Percentiles rank a stretch among this genome's conserved stretches.
Conservation (phyloP, 2,888 invertebrate genomes). For the Cerceris rybyensis region DNA sequence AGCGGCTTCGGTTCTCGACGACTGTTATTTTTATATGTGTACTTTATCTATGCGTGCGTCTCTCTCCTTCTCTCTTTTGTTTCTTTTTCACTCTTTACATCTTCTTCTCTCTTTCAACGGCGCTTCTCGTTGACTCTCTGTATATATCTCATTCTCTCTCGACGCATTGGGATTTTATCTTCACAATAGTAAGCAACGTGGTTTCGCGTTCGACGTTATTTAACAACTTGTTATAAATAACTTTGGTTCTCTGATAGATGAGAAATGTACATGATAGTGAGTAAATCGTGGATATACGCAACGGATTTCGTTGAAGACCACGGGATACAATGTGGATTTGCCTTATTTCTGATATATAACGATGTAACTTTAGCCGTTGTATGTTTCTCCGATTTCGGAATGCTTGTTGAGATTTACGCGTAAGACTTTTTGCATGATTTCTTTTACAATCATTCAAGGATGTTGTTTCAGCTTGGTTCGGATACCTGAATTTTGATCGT, state of each 20-base stretch:
- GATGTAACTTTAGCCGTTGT: conserved; percentile 1
- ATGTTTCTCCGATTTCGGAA: background rate
- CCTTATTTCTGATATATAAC: background rate
- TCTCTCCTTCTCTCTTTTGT: conserved; percentile 18
- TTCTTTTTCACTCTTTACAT: background rate
- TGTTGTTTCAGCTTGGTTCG: too few species aligned
- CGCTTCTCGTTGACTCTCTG: too few species aligned
- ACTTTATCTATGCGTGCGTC: background rate
- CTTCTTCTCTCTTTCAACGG: background rate
- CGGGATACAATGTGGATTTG: conserved; percentile 7
- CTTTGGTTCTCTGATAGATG: conserved; percentile 37
- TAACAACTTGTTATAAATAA: conserved; percentile 53
- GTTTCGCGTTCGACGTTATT: conserved; percentile 36
- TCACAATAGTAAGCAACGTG: background rate
- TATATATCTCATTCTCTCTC: background rate
- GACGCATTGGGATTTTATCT: background rate
- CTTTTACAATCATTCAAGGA: too few species aligned
- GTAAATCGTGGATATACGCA: conserved; percentile 12
- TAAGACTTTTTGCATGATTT: too few species aligned
- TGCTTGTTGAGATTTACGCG: too few species aligned
- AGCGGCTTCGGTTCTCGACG: conserved; percentile 11
- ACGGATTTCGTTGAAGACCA: background rate
- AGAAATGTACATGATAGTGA: conserved; percentile 32
- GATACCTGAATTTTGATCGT: too few species aligned
- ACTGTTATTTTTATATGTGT: conserved; percentile 20